Evolutionary conservation across 2,113 vertebrate genomes (phyloP).

Genomic region (Malurus melanocephalus): DNA sequence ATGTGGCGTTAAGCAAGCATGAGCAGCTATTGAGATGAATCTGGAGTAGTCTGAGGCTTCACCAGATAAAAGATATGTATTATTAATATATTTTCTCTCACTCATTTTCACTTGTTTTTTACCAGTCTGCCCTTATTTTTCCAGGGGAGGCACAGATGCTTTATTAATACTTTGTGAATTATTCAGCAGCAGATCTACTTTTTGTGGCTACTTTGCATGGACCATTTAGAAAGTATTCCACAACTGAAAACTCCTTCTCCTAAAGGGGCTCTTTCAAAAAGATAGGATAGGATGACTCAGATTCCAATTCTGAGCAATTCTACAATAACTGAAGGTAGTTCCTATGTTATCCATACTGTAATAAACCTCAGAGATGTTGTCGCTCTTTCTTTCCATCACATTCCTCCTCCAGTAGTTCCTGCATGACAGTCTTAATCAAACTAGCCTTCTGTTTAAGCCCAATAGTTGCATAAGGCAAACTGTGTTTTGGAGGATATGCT

Average conservation of each 20-base stretch:
- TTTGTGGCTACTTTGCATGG: background rate
- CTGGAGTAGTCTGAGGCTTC: background rate
- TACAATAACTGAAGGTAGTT: background rate
- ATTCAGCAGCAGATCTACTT: background rate
- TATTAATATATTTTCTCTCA: background rate
- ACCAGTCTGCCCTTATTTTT: background rate
- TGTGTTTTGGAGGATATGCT: background rate
- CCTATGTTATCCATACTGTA: background rate
- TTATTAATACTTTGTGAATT: background rate
- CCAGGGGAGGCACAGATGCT: background rate
- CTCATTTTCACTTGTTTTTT: background rate
- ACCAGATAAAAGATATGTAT: background rate
- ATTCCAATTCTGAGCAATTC: background rate
- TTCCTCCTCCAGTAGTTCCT: background rate
- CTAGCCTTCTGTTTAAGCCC: background rate
- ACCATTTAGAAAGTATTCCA: background rate
- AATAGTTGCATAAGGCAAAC: background rate
- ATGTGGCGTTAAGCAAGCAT: background rate
- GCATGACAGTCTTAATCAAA: background rate
- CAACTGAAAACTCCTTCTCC: background rate
- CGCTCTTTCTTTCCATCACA: background rate
- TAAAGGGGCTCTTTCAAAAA: background rate
- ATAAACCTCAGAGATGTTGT: background rate
- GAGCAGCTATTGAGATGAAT: background rate
- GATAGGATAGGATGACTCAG: background rate